Evolutionary conservation across 2,888 invertebrate genomes (phyloP).

Genomic region (Epinotia brunnichana): DNA sequence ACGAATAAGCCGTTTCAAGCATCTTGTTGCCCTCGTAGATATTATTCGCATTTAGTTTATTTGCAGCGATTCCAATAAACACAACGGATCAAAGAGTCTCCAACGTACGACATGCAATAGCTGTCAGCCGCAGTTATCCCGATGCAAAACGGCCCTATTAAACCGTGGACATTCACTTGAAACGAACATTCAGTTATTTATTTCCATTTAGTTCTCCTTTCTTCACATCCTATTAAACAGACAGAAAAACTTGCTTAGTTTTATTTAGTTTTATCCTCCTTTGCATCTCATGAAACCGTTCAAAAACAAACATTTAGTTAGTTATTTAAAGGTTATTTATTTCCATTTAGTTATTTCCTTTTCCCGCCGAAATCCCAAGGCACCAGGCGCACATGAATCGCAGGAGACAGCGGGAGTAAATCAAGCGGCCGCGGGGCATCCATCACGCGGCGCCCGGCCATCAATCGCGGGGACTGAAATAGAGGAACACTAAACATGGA

Average conservation of each 20-base stretch:
- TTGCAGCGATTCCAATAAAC: constrained; percentile 9
- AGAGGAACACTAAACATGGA: constrained; percentile 60
- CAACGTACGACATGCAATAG: constrained; percentile 19
- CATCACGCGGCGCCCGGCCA: constrained; percentile 75
- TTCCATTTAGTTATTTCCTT: constrained; percentile 34
- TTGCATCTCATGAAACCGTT: constrained; percentile 9
- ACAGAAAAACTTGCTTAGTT: not conserved
- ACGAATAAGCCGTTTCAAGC: not conserved
- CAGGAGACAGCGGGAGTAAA: constrained; percentile 71
- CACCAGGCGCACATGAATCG: constrained; percentile 73
- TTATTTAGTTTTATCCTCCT: constrained; percentile 7
- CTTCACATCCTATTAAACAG: not conserved
- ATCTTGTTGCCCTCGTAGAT: not conserved
- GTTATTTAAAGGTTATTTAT: constrained; percentile 15
- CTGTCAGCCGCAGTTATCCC: constrained; percentile 27
- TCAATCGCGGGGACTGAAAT: constrained; percentile 77
- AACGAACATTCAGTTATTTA: not conserved
- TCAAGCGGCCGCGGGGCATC: constrained; percentile 72
- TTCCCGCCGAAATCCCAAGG: constrained; percentile 46
- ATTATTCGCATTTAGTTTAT: constrained; percentile 11
- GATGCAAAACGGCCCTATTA: constrained; percentile 32
- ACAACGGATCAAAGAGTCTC: constrained; percentile 28
- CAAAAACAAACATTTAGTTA: constrained; percentile 22
- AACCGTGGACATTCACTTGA: constrained; percentile 4
- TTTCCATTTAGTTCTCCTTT: constrained; percentile 4